Percentiles rank a stretch among this genome's conserved stretches.
Evolutionary conservation across 2,797 vertebrate species (phyloP).

Genomic region (Clarias pachynema): DNA sequence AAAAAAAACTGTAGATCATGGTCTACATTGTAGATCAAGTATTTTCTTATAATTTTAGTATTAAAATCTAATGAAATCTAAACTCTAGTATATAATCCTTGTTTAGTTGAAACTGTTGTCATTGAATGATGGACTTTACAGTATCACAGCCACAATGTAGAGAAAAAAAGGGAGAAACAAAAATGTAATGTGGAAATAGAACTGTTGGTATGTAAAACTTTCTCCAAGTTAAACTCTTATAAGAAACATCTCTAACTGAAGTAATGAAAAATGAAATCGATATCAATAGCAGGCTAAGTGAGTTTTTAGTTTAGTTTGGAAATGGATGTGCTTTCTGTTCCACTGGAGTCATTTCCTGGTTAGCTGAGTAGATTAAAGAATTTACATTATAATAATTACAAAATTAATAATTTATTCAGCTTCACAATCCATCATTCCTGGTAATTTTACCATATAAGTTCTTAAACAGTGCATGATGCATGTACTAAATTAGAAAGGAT

Average conservation of each 20-base stretch:
- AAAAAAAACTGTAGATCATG: not conserved
- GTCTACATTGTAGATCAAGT: no score
- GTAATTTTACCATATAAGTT: constrained; percentile 2
- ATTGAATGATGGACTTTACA: not conserved
- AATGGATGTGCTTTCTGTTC: constrained; percentile 21
- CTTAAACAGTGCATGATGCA: not conserved
- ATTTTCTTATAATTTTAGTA: not conserved
- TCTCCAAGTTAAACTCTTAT: constrained; percentile 19
- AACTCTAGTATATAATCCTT: not conserved
- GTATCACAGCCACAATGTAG: not conserved
- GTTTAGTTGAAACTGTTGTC: not conserved
- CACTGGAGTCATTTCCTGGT: constrained; percentile 38
- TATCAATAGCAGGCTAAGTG: constrained; percentile 14
- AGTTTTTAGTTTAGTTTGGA: constrained; percentile 27
- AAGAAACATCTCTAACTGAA: constrained; percentile 24
- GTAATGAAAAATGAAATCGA: constrained; percentile 9
- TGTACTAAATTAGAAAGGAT: not conserved
- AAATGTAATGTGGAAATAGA: not conserved
- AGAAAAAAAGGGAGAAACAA: not conserved
- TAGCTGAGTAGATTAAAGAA: constrained; percentile 40
- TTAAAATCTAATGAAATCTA: not conserved
- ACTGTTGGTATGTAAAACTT: not conserved
- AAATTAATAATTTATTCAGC: constrained; percentile 1
- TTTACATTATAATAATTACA: not conserved
- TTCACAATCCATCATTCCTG: not conserved